Conservation (phyloP, 2,888 invertebrate genomes). For the Fragum fragum region DNA sequence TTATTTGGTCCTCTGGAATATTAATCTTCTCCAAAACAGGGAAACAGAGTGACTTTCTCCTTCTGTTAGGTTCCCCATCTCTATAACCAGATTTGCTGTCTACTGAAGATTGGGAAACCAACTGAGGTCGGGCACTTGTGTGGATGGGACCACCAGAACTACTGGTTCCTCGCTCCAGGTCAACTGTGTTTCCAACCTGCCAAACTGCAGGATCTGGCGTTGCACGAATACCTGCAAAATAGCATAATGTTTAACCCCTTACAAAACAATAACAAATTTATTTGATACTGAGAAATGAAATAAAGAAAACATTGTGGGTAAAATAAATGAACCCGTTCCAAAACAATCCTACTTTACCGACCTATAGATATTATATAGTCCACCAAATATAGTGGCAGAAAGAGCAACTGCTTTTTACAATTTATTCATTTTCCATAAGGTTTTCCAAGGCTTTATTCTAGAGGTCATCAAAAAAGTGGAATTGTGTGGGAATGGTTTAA, state of each 20-base stretch:
- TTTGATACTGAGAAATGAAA: too few species aligned
- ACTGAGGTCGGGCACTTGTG: neutral
- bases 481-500: slow-evolving; percentile 1
- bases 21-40: slow-evolving; percentile 77
- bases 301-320: too few species aligned
- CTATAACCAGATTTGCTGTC: slow-evolving; percentile 63
- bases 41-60: slow-evolving; percentile 73
- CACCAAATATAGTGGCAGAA: neutral
- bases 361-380: too few species aligned
- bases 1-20: slow-evolving; percentile 72
- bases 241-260: too few species aligned
- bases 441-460: neutral
- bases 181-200: slow-evolving; percentile 41
- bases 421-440: neutral
- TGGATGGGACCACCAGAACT: slow-evolving; percentile 25
- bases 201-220: slow-evolving; percentile 42
- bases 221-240: slow-evolving; percentile 44
- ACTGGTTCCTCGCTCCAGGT: slow-evolving; percentile 23
- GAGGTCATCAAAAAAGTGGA: neutral
- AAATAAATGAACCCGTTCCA: too few species aligned
- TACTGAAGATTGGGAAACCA: neutral
- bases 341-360: too few species aligned
- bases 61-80: slow-evolving; percentile 76
- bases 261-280: too few species aligned
- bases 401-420: neutral